Conservation (phyloP, 2,888 invertebrate species). For the Parelbella ahira region DNA sequence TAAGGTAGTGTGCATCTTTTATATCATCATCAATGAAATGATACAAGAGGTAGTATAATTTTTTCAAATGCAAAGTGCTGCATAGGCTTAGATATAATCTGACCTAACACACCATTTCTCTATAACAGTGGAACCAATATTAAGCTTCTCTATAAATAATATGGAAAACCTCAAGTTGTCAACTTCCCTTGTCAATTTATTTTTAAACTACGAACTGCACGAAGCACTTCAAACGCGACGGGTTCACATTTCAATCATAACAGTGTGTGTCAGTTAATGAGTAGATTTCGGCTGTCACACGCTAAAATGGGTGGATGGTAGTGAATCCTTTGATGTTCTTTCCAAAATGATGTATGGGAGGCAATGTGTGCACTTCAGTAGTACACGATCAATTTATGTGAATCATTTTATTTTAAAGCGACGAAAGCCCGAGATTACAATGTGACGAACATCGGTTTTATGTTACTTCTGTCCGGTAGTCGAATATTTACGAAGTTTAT, state of each 20-base stretch:
- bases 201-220: constrained; percentile 26
- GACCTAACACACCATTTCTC: too few relatives aligned
- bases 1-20: too few relatives aligned
- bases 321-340: constrained; percentile 50
- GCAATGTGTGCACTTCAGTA: constrained; percentile 34
- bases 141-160: too few relatives aligned
- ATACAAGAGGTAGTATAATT: too few relatives aligned
- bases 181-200: constrained; percentile 7
- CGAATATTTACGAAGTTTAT: constrained; percentile 30
- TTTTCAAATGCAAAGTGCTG: too few relatives aligned
- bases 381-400: constrained; percentile 33
- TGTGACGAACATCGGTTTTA: constrained; percentile 41
- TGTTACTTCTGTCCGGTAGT: constrained; percentile 45
- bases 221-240: constrained; percentile 38
- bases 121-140: too few relatives aligned
- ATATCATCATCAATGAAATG: too few relatives aligned
- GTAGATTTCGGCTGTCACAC: constrained; percentile 39
- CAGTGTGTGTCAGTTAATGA: constrained; percentile 53
- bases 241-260: constrained; percentile 58
- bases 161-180: too few relatives aligned
- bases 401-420: constrained; percentile 39
- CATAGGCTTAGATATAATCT: too few relatives aligned
- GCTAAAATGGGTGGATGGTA: constrained; percentile 39
- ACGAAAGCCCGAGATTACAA: constrained; percentile 37
- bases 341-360: constrained; percentile 46